These are phyloP conservation scores for Myiagra hebetior DNA, from an alignment of 2,113 vertebrate genomes.

Conservation along the genomic window DNA sequence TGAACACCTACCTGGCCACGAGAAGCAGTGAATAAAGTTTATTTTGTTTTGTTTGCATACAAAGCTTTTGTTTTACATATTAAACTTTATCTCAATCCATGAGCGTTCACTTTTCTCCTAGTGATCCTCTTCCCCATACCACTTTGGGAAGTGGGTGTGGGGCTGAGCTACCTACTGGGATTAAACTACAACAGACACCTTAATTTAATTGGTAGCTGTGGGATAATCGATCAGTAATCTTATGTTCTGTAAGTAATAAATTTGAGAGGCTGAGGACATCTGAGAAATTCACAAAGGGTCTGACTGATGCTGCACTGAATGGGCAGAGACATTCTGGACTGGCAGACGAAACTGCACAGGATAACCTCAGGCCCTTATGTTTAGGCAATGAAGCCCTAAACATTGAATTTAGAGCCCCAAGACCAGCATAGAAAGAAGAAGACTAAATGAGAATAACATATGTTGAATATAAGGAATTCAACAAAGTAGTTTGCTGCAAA, in stretches of 20 bases:
- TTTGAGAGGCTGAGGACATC: not conserved
- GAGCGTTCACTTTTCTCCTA: not conserved
- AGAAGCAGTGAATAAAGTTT: not conserved
- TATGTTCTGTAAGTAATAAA: not conserved
- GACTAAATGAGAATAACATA: not conserved
- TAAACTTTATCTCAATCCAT: not conserved
- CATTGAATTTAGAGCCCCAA: not conserved
- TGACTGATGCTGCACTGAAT: not conserved
- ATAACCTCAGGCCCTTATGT: not conserved
- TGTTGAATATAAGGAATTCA: not conserved
- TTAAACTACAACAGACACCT: not conserved
- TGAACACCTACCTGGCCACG: not conserved
- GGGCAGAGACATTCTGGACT: not conserved
- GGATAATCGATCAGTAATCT: not conserved
- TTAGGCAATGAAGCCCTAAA: not conserved
- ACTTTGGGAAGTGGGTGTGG: not conserved
- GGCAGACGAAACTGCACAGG: not conserved
- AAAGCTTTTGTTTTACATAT: not conserved
- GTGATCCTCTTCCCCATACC: not conserved
- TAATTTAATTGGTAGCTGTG: not conserved
- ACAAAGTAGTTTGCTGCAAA: slow-evolving; percentile 8
- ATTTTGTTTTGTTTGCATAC: fast-evolving
- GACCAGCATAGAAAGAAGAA: not conserved
- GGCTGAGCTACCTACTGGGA: not conserved
- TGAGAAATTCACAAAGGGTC: not conserved